Evolutionary conservation across 2,113 vertebrate species (phyloP).

Genomic region (Carassius carassius): DNA sequence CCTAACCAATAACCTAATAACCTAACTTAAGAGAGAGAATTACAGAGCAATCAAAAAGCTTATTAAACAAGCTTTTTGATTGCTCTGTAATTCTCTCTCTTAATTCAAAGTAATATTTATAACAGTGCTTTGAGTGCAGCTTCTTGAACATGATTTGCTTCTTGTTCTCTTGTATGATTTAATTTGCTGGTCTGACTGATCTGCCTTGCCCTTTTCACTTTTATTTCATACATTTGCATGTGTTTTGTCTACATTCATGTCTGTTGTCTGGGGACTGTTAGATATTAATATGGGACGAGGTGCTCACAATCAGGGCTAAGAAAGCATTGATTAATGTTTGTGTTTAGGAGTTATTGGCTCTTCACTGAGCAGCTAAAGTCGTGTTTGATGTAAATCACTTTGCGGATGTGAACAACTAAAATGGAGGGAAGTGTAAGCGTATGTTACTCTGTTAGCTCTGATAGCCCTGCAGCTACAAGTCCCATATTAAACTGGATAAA

Average conservation of each 20-base stretch:
- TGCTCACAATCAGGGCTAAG: conserved; percentile 58
- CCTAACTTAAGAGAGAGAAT: no score
- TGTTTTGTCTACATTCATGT: not conserved
- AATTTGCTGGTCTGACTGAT: not conserved
- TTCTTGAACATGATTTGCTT: not conserved
- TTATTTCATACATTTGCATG: not conserved
- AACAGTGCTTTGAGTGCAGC: not conserved
- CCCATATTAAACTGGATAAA: conserved; percentile 76
- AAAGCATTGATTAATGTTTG: conserved; percentile 11
- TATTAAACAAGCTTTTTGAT: not conserved
- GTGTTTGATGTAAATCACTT: not conserved
- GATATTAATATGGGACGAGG: conserved; percentile 70
- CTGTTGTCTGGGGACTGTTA: conserved; percentile 58
- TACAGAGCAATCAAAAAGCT: no score
- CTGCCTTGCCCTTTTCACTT: not conserved
- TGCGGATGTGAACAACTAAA: not conserved
- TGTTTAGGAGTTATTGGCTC: not conserved
- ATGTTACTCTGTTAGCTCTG: not conserved
- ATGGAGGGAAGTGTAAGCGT: not conserved
- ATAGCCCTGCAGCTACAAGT: conserved; percentile 61
- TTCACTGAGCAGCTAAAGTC: not conserved
- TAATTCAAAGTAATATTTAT: not conserved
- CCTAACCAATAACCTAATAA: no score
- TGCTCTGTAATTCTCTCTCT: not conserved
- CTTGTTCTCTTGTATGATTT: not conserved